A percentile compares a stretch with the other conserved stretches of the same genome.
phyloP scores from a whole-genome alignment of 2,797 vertebrate genomes.

The Cynodonichthys magdalenae region DNA sequence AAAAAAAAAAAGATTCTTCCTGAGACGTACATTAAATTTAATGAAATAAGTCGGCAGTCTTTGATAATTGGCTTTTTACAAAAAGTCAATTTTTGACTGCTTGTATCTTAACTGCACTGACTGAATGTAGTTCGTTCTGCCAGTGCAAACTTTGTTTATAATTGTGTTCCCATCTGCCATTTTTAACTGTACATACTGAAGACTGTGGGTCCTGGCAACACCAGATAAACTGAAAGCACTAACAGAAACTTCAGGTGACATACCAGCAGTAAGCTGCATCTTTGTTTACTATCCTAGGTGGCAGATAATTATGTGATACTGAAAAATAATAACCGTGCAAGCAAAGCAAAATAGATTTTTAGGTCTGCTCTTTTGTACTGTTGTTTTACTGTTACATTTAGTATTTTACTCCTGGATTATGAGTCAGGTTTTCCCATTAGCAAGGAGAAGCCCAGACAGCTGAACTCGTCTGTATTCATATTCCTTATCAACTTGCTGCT shows the following conservation, averaged over 20 bases:
- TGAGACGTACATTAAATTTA: neutral
- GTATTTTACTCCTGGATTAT: slow-evolving; percentile 28
- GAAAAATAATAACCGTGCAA: slow-evolving; percentile 40
- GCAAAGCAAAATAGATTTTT: slow-evolving; percentile 27
- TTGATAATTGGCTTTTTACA: neutral
- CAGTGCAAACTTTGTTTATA: slow-evolving; percentile 4
- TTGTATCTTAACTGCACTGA: too few relatives aligned
- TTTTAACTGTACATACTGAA: slow-evolving; percentile 24
- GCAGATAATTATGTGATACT: slow-evolving; percentile 41
- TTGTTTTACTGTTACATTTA: slow-evolving; percentile 24
- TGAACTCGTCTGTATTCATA: slow-evolving; percentile 10
- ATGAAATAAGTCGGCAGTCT: neutral
- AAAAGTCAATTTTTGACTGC: too few relatives aligned
- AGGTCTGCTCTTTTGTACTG: slow-evolving; percentile 19
- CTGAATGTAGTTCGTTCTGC: slow-evolving; percentile 7
- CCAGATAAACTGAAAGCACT: slow-evolving; percentile 9
- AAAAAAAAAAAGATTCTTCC: neutral
- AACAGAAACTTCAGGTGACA: slow-evolving; percentile 38
- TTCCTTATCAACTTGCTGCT: slow-evolving; percentile 8
- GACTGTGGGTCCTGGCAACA: slow-evolving; percentile 1
- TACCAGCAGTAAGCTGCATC: slow-evolving; percentile 32
- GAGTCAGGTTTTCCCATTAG: slow-evolving; percentile 36
- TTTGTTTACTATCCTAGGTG: slow-evolving; percentile 37
- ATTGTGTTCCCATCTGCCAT: slow-evolving; percentile 30
- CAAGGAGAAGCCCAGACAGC: slow-evolving; percentile 25